These are phyloP conservation scores for Mormyrus proboscirostris DNA, from an alignment of 2,797 vertebrate genomes.

Conservation along the genomic window DNA sequence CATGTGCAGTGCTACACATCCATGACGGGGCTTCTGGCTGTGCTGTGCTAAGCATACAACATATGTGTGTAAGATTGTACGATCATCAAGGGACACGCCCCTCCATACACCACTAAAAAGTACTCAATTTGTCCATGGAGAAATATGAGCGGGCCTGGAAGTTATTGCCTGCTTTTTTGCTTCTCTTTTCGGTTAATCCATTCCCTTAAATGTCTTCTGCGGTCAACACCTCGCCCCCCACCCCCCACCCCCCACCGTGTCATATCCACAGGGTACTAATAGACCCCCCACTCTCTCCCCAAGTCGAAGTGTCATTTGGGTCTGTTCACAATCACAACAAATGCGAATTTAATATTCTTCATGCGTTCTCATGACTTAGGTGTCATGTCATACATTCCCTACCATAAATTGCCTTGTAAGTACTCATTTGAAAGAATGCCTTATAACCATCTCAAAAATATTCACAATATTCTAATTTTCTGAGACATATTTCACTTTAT, in stretches of 20 bases:
- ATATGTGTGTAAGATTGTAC: not conserved
- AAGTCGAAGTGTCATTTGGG: not conserved
- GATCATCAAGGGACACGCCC: not conserved
- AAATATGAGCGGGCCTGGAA: not conserved
- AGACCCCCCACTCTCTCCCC: not conserved
- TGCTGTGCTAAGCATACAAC: not conserved
- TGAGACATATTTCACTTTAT: too few relatives aligned
- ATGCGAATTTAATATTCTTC: not conserved
- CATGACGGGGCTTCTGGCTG: not conserved
- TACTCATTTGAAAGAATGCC: not conserved
- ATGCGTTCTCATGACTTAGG: not conserved
- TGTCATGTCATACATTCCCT: not conserved
- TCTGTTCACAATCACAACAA: not conserved
- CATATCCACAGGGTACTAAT: not conserved
- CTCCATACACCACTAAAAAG: not conserved
- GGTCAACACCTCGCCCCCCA: not conserved
- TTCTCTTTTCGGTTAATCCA: not conserved
- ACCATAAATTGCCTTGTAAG: not conserved
- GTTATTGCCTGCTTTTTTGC: not conserved
- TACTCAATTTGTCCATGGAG: not conserved
- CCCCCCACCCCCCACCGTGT: not conserved
- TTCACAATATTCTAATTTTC: too few relatives aligned
- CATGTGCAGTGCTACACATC: not conserved
- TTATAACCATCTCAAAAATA: not conserved
- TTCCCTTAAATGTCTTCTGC: not conserved